Conservation (phyloP, 2,113 vertebrate species). For the Phylloscopus trochilus region DNA sequence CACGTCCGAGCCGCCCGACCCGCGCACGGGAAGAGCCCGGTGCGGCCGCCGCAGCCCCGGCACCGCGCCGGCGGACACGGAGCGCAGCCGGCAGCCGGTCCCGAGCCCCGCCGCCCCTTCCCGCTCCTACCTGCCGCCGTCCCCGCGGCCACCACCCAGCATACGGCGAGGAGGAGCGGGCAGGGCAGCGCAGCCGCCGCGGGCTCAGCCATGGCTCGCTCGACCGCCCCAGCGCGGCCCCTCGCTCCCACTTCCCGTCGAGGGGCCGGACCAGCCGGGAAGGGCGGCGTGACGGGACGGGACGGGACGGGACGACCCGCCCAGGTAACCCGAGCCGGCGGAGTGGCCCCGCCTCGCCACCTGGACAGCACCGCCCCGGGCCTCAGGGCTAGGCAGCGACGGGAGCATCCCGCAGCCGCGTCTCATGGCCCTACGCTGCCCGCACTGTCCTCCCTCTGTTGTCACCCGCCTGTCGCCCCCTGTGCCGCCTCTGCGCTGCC, state of each 20-base stretch:
- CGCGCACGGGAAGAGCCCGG: too few species aligned
- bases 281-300: background rate
- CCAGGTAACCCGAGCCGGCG: slow-evolving; percentile 32
- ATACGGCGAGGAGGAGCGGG: too few species aligned
- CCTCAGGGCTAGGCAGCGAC: background rate
- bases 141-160: too few species aligned
- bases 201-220: background rate
- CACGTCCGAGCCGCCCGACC: background rate
- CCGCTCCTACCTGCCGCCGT: too few species aligned
- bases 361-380: background rate
- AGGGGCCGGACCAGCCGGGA: slow-evolving; percentile 36
- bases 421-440: accelerated
- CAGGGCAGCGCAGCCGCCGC: too few species aligned
- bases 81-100: too few species aligned
- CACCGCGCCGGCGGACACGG: too few species aligned
- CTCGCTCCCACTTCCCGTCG: background rate
- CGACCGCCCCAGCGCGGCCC: background rate
- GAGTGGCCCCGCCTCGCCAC: background rate
- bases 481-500: background rate
- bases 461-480: background rate
- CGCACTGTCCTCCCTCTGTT: accelerated
- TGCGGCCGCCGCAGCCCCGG: too few species aligned
- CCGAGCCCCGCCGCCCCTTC: too few species aligned
- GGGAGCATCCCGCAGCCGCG: accelerated
- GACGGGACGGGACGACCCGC: background rate